Base-by-base conservation (phyloP, 2,888 invertebrate species). In the Drosophila bunnanda region DNA sequence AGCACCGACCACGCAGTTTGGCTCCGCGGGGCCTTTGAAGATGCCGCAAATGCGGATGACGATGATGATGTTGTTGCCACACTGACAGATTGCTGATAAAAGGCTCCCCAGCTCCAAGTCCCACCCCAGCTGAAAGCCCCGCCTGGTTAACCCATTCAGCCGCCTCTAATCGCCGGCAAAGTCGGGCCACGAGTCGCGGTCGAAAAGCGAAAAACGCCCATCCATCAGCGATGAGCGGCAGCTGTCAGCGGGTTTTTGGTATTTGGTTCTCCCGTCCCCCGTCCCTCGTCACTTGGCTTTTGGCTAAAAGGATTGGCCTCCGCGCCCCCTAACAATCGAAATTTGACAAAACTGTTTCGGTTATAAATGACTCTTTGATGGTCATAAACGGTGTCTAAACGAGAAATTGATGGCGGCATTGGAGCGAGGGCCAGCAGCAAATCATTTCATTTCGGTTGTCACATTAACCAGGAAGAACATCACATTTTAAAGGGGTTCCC, bases 31-130 rank as follows among this genome's bases (percentile, higher is more conserved):
- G 60, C 54, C 75, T 75, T 75, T 75, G 75, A 75, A 69, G 75
- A 59, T 43, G 62, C 75, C 75, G 75, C 69, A 38, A 28, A 34
- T 30, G 34, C 44, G 79, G 74, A 60, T 75, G 67, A 64, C 61
- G 75, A 69, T 55, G 46, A 25, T 60, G 60, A 34, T 59, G 57
- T 65, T 79, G 80, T 75, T 77, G 78, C 77, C 80, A 68, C 80
- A 74, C 78, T 81, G 82, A 82, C 86, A 88, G 82, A 88, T 85
- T 85, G 74, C 86, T 82, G 84, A 85, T 85, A 85, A 88, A 78
- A 62, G 72, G 68, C 36, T 46, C 57, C 46, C 38, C 50, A 32
- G 32, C 32, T 20, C 55, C 7, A 50, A 2, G 38, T 36, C 53
- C 53, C 38, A n/a, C 38, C 15, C 39, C 38, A 38, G 5, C 1